Percentiles rank a stretch among this genome's conserved stretches.
These are phyloP conservation scores for Acleris cristana DNA, from an alignment of 2,888 invertebrate species.

Conservation along the genomic window DNA sequence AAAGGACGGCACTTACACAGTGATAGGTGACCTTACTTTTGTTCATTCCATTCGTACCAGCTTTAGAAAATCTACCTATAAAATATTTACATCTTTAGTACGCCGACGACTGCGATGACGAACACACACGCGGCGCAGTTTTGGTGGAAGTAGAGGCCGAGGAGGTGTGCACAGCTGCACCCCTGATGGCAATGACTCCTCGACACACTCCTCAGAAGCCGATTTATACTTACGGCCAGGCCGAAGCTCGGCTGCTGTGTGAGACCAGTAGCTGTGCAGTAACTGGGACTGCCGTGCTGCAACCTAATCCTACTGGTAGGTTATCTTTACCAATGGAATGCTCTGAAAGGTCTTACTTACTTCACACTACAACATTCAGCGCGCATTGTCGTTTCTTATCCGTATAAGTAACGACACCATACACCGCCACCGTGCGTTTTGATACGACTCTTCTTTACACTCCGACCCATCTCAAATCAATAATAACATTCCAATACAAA, in stretches of 20 bases:
- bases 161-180: slow-evolving; percentile 90
- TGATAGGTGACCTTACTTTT: too few relatives aligned
- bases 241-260: slow-evolving; percentile 80
- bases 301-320: slow-evolving; percentile 69
- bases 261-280: slow-evolving; percentile 73
- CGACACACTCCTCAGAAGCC: slow-evolving; percentile 87
- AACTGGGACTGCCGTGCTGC: slow-evolving; percentile 74
- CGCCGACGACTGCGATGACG: slow-evolving; percentile 65
- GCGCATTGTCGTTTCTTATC: too few relatives aligned
- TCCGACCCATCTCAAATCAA: too few relatives aligned
- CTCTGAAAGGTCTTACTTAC: not conserved
- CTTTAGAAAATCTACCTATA: too few relatives aligned
- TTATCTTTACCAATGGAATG: not conserved
- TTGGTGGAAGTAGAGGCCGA: slow-evolving; percentile 92
- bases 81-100: slow-evolving; percentile 57
- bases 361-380: too few relatives aligned
- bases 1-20: too few relatives aligned
- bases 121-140: slow-evolving; percentile 87
- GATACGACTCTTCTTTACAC: too few relatives aligned
- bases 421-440: too few relatives aligned
- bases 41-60: too few relatives aligned
- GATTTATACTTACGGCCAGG: slow-evolving; percentile 87
- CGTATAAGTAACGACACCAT: too few relatives aligned
- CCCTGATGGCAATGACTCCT: slow-evolving; percentile 86
- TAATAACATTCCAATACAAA: too few relatives aligned